Evolutionary conservation across 2,888 invertebrate genomes (phyloP).

Genomic region (Scaptomyza caliginosa): DNA sequence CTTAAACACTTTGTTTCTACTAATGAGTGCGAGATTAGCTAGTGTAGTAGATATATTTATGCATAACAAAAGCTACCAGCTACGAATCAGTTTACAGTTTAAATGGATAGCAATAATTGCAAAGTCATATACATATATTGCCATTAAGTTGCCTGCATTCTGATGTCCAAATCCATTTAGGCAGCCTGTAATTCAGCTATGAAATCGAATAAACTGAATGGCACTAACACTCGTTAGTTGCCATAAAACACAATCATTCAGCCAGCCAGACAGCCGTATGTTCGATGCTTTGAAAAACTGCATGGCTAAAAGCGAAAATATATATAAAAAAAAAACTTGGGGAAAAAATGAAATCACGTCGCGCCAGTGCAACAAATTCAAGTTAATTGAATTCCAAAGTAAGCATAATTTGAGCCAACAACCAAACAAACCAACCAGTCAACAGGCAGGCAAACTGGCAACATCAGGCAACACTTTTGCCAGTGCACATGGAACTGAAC

Average conservation of each 20-base stretch:
- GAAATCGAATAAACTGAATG: constrained; percentile 54
- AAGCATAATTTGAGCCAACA: constrained; percentile 76
- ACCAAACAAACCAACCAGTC: constrained; percentile 17
- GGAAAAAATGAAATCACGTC: constrained; percentile 79
- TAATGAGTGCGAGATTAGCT: not conserved
- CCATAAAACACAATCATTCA: constrained; percentile 70
- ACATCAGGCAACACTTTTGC: constrained; percentile 50
- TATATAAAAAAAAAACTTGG: constrained; percentile 4
- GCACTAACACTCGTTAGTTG: constrained; percentile 65
- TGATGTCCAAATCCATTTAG: constrained; percentile 30
- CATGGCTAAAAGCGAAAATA: constrained; percentile 6
- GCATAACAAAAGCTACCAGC: too few relatives aligned
- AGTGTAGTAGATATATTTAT: too few relatives aligned
- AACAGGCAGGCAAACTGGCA: constrained; percentile 1
- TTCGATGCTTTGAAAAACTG: constrained; percentile 30
- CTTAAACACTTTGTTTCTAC: not conserved
- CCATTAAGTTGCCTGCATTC: constrained; percentile 3
- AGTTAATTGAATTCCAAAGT: constrained; percentile 82
- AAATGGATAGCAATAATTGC: not conserved
- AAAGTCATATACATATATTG: constrained; percentile 3
- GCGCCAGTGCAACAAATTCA: constrained; percentile 82
- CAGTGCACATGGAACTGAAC: constrained; percentile 27
- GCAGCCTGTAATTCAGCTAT: constrained; percentile 22
- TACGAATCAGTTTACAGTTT: too few relatives aligned
- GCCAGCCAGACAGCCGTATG: not conserved